Conservation (phyloP, 2,888 invertebrate species). For the Griposia aprilina region DNA sequence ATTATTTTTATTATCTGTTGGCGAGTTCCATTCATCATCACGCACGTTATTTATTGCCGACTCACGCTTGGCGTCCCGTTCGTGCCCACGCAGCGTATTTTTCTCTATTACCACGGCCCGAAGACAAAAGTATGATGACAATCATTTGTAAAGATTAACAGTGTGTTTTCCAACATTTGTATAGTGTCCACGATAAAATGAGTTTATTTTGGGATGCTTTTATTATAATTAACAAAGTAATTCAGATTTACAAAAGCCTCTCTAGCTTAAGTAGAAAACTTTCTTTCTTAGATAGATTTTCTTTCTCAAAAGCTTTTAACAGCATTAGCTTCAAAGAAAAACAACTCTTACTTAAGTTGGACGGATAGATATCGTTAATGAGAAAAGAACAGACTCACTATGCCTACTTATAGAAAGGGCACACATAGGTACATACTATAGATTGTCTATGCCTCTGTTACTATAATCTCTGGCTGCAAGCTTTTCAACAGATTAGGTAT, state of each 20-base stretch:
- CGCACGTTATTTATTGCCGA: conserved; percentile 61
- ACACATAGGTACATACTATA: too few relatives aligned
- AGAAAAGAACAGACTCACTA: background rate
- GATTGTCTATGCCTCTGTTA: background rate
- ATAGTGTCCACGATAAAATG: conserved; percentile 19
- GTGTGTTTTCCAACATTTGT: conserved; percentile 50
- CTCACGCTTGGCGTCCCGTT: conserved; percentile 56
- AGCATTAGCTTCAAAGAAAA: conserved; percentile 37
- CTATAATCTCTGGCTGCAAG: background rate
- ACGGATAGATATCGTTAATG: conserved; percentile 13
- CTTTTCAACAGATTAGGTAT: background rate
- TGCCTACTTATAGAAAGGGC: background rate
- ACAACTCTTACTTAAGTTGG: conserved; percentile 27
- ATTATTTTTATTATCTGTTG: conserved; percentile 65
- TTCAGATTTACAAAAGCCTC: conserved; percentile 19
- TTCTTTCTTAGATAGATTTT: conserved; percentile 26
- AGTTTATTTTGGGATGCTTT: conserved; percentile 39
- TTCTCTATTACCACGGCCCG: conserved; percentile 59
- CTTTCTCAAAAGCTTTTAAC: conserved; percentile 39
- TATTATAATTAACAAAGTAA: conserved; percentile 38
- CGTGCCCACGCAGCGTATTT: conserved; percentile 54
- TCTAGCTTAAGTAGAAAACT: conserved; percentile 11
- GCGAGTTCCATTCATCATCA: conserved; percentile 61
- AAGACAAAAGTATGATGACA: conserved; percentile 63
- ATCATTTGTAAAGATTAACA: conserved; percentile 63